Evolutionary conservation across 30 jellyfish, hydroid and myxozoan genomes (phyloP), one percentile per base, ranked within the genome.

Genomic region (Sanderia malayensis): DNA sequence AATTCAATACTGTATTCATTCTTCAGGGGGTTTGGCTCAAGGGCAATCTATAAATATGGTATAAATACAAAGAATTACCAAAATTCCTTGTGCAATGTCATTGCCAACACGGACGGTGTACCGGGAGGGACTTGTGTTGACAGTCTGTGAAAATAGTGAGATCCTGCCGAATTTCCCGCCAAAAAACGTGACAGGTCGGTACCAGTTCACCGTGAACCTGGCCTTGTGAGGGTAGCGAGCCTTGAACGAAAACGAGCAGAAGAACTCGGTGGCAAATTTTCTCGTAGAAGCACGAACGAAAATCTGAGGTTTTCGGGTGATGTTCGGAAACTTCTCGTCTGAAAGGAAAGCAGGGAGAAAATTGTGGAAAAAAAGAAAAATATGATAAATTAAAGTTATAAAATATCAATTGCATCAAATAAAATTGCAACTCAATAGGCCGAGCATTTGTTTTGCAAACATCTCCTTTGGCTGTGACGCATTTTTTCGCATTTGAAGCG

Each of bases 81-180:
- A 58, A 20, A 26, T 68, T 1, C 93, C 93, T 6, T 52, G 74
- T 2, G 84, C 80, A 15, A 80, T 34, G 17, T 80, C 84, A 17
- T 41, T 71, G 4, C 93, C 93, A 31, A 80, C 41, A 19, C 26
- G 65, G 1, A 61, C 93, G n/a, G 55, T 44, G 58, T 52, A 80
- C 29, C 31, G 18, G 0, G 93, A 80, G 0, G 93, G 93, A 27
- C 84, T 68, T 46, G 47, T 46, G 27, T 25, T 8, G 32, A 80
- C 80, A 1, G 23, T 41, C 15, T 80, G 79, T 15, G 93, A 67
- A 30, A 37, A 68, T 7, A 80, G 29, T 1, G 93, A 69, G n/a
- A 80, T 61, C 25, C 79, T 58, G 27, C 93, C 93, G 31, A 55
- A 68, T 44, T 68, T 80, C 8, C 93, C 93, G 21, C 93, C 93